phyloP scores from a whole-genome alignment of 1,140 invertebrate species.

The Hypothenemus hampei region DNA sequence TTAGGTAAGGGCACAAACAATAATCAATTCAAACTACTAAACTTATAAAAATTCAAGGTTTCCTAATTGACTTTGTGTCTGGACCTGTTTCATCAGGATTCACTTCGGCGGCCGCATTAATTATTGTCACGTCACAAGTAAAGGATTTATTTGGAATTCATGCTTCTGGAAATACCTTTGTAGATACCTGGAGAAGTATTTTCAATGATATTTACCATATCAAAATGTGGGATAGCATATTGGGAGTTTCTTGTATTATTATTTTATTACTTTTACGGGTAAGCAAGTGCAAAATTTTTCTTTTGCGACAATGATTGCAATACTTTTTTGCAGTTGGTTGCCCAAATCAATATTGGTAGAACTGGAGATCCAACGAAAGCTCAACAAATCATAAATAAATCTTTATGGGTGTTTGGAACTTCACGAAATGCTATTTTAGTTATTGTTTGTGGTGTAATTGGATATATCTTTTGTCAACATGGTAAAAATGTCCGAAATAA shows the following conservation, averaged over 20 bases:
- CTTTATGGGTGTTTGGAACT: conserved; percentile 62
- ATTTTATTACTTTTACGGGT: conserved; percentile 67
- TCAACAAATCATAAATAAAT: conserved; percentile 52
- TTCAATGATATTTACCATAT: conserved; percentile 57
- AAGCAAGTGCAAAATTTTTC: conserved; percentile 25
- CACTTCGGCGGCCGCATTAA: conserved; percentile 86
- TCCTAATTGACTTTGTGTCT: conserved; percentile 90
- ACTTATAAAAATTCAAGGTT: no score
- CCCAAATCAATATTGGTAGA: conserved; percentile 53
- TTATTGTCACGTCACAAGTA: conserved; percentile 83
- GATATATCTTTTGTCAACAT: conserved; percentile 45
- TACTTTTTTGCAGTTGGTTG: conserved; percentile 6
- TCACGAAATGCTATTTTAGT: conserved; percentile 76
- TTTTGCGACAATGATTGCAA: not conserved
- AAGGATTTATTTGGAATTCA: conserved; percentile 77
- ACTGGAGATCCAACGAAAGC: conserved; percentile 46
- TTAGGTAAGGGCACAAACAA: conserved; percentile 72
- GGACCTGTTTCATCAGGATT: conserved; percentile 90
- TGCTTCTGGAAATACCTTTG: conserved; percentile 66
- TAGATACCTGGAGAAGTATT: conserved; percentile 67
- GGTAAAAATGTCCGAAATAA: conserved; percentile 20
- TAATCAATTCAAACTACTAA: no score
- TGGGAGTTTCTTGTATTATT: conserved; percentile 68
- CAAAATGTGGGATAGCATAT: conserved; percentile 59
- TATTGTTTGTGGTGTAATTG: conserved; percentile 59